A percentile compares a stretch with the other conserved stretches of the same genome.
Evolutionary conservation across 2,797 vertebrate species (phyloP).

Genomic region (Anguilla pacifica): DNA sequence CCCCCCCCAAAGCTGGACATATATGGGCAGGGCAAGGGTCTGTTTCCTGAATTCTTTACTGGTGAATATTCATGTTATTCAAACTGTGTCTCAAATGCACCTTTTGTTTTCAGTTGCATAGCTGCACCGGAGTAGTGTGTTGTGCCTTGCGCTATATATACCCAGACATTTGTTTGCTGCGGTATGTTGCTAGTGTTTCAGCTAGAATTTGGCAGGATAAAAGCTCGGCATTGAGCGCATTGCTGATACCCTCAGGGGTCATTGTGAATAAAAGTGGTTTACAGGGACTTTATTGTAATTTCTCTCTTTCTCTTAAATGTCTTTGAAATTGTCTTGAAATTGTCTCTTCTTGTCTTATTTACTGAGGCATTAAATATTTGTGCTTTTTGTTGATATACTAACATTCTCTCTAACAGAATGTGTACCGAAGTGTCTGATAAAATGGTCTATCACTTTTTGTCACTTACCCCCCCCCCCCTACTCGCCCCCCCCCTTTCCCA

Average conservation of each 20-base stretch:
- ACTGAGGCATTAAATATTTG: not conserved
- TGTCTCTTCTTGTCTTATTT: not conserved
- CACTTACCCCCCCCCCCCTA: slow-evolving; percentile 38
- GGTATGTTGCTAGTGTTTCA: not conserved
- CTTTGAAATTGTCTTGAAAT: not conserved
- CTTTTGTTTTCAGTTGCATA: not conserved
- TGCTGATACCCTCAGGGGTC: not conserved
- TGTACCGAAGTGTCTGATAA: too few species aligned
- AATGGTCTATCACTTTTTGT: not conserved
- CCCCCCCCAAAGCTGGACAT: not conserved
- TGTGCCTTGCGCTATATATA: not conserved
- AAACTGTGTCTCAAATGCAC: not conserved
- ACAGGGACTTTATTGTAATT: not conserved
- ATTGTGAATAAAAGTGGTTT: not conserved
- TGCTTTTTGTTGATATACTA: not conserved
- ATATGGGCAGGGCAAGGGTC: not conserved
- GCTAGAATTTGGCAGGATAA: not conserved
- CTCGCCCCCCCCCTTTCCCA: slow-evolving; percentile 19
- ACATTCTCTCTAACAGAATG: not conserved
- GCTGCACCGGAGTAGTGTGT: not conserved
- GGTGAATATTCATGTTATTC: slow-evolving; percentile 20
- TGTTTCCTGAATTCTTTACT: not conserved
- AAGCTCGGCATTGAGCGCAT: not conserved
- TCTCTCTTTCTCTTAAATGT: not conserved
- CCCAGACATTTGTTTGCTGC: not conserved